phyloP scores from a whole-genome alignment of 2,797 vertebrate genomes.

The Buceros bicornis region DNA sequence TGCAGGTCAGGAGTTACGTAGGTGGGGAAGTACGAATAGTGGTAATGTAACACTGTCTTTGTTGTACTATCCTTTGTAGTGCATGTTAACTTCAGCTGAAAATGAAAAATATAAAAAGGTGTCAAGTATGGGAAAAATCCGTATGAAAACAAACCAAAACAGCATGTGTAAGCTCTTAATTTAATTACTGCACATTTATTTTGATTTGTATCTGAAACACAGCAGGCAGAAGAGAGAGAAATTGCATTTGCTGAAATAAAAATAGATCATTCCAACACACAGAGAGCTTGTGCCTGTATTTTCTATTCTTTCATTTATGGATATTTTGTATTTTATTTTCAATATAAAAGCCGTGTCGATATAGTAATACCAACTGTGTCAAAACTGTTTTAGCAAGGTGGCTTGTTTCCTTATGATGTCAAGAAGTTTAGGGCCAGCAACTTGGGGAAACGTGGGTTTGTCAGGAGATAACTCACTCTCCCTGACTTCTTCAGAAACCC shows the following conservation, averaged over 20 bases:
- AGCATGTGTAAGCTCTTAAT: constrained; percentile 68
- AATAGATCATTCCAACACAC: constrained; percentile 42
- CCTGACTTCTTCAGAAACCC: background rate
- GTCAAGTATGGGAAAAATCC: background rate
- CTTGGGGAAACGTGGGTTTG: background rate
- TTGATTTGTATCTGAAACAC: constrained; percentile 68
- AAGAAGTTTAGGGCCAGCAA: background rate
- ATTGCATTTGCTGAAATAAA: constrained; percentile 39
- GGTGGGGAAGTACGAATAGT: background rate
- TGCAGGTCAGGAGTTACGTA: background rate
- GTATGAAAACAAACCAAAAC: constrained; percentile 22
- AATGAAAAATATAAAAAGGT: background rate
- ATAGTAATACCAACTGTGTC: background rate
- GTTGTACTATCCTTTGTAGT: background rate
- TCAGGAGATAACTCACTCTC: background rate
- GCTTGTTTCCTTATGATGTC: background rate
- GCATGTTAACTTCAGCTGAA: background rate
- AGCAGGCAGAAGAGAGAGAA: constrained; percentile 30
- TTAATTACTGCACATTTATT: constrained; percentile 77
- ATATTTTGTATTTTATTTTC: background rate
- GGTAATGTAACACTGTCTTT: background rate
- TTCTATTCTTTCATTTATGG: background rate
- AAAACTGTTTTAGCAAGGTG: background rate
- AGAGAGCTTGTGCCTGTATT: background rate
- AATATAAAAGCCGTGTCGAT: background rate